Evolutionary conservation across 2,888 invertebrate genomes (phyloP), one percentile per base, ranked within the genome.

Genomic region (Sylvicola cinctus): DNA sequence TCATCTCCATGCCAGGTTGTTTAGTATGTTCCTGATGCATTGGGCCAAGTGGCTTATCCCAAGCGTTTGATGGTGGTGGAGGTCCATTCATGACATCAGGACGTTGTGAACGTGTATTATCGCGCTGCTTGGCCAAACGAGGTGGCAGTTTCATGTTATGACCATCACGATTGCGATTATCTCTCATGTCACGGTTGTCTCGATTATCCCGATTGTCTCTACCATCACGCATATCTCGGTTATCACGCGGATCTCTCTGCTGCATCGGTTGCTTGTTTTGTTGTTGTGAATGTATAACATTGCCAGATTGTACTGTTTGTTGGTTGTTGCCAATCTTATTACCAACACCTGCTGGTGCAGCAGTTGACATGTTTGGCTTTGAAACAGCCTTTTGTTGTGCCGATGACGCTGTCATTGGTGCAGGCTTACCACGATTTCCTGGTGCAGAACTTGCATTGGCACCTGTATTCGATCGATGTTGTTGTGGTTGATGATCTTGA

Each of bases 81-180:
- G 67, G 62, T 16, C 61, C 62, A 20, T 20, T 20, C 20, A 20
- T 20, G 5, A 20, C 8, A 32, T 23, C 36, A 11, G 29, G 23
- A 10, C 33, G 36, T 41, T 71, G 70, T 43, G 8, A 6, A 20
- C 20, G 20, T 6, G 20, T 20, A 20, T 20, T 20, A 20, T 70
- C 66, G 32, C 73, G 64, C 50, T 78, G 77, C 49, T 79, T 81
- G 27, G 74, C 79, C 46, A 85, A 73, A 31, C 84, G 66, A 2
- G 81, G 81, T 2, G 81, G 73, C 30, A 81, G 56, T 47, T 75
- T 20, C 5, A 8, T 8, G 20, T 23, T 11, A 17, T 17, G 17
- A 8, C 7, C 16, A 16, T 15, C 11, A 6, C 15, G 4, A 16
- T 25, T n/a, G 8, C 36, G 32, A 12, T 29, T 20, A n/a, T 3